Evolutionary conservation across 30 jellyfish, hydroid and myxozoan species (phyloP), one percentile per base, ranked within the genome.

Genomic region (Aurelia sp.): DNA sequence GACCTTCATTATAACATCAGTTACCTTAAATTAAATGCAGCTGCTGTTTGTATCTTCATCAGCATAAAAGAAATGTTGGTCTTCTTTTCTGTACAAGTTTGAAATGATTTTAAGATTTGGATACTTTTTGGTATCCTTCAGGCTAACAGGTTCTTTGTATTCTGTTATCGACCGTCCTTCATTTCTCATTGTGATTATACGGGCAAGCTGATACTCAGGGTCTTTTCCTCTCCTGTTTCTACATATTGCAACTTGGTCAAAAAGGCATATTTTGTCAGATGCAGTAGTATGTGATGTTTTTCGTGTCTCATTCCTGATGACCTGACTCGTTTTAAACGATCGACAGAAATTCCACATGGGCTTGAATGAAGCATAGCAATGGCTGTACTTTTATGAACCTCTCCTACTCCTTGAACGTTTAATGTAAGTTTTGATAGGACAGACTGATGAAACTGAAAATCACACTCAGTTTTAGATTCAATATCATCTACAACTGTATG

Each of bases 261-360:
- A 59, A 4, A 59, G 10, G 12, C 69, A 8, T 18, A 59, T 59
- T 11, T 59, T 33, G 15, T 59, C 18, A 16, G 82, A 38, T 71
- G 13, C 4, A 33, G 9, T 71, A 67, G 30, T 18, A 22, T 8
- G 30, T 13, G 27, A 33, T 7, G 13, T 4, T 6, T 38, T 38
- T 38, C 12, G 7, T 5, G 13, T 6, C 16, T 74, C 16, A 74
- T 0, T 7, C 44, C 72, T 20, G 44, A 8, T 9, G 74, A 74
- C 35, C 35, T 48, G 11, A 74, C 85, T 4, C 85, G 71, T 18
- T 74, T 74, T 30, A 74, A 52, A 16, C 85, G 44, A 50, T 74
- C 85, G 10, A 1, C 27, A 7, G 85, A 50, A 13, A 74, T 4
- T 8, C 72, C 53, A 5, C 22, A 1, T 16, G 85, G 72, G 16